Conservation (phyloP, 2,113 vertebrate genomes). For the Heptranchias perlo region DNA sequence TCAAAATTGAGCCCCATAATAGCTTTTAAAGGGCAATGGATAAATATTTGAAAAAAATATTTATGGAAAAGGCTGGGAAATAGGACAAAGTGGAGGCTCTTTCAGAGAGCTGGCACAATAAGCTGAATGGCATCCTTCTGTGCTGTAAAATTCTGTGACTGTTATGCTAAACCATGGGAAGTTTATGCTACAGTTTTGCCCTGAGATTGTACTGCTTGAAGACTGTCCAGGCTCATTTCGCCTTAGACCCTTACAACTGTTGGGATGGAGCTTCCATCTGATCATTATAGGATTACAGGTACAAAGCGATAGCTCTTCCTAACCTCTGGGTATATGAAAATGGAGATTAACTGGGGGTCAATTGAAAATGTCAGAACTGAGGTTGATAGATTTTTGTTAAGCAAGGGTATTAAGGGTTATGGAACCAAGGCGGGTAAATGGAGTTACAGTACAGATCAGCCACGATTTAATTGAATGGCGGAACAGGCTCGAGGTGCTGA, state of each 20-base stretch:
- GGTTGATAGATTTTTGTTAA: not conserved
- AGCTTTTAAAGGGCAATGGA: not conserved
- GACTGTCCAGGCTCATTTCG: not conserved
- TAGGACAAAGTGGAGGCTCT: not conserved
- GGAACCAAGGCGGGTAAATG: no score
- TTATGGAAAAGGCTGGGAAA: not conserved
- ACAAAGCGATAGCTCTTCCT: no score
- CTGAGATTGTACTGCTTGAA: not conserved
- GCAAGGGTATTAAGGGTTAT: not conserved
- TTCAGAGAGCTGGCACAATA: not conserved
- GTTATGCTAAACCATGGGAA: not conserved
- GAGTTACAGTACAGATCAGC: no score
- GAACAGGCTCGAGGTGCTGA: no score
- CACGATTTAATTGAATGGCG: no score
- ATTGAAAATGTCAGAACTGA: not conserved
- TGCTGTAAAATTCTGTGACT: not conserved
- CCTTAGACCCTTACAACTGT: not conserved
- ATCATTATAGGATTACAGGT: not conserved
- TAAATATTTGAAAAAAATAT: not conserved
- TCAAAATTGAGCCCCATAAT: no score
- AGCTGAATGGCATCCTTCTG: not conserved
- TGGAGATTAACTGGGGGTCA: not conserved
- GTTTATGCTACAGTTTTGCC: not conserved
- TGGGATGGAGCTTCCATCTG: not conserved
- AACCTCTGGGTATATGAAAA: no score